phyloP scores from a whole-genome alignment of 2,797 vertebrate genomes.

The Onychomys arenicola region DNA sequence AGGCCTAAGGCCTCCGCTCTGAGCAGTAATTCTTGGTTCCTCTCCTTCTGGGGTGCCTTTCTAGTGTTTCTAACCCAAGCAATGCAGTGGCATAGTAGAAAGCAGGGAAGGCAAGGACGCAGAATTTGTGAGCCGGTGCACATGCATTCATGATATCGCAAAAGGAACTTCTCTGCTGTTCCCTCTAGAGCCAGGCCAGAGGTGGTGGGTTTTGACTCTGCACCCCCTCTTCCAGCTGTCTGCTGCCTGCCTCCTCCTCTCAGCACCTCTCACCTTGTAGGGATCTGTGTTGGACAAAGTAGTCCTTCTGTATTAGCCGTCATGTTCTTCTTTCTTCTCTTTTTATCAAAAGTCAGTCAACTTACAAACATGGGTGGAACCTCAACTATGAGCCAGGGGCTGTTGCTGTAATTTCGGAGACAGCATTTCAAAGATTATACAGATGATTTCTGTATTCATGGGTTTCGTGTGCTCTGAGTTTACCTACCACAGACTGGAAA shows the following conservation, averaged over 20 bases:
- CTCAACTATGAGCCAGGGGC: not conserved
- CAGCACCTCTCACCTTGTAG: not conserved
- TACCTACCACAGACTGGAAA: not conserved
- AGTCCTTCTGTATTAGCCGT: not conserved
- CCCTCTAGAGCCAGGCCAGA: not conserved
- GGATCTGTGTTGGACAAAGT: not conserved
- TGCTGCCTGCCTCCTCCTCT: not conserved
- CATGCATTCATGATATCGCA: accelerated
- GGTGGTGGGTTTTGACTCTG: not conserved
- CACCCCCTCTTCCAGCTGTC: accelerated
- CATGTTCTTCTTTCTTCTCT: not conserved
- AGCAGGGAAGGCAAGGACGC: not conserved
- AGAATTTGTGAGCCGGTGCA: not conserved
- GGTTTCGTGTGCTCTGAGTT: not conserved
- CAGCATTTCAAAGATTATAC: not conserved
- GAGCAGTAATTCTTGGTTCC: not conserved
- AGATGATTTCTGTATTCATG: not conserved
- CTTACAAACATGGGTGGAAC: not conserved
- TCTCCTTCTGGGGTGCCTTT: not conserved
- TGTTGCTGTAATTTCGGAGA: not conserved
- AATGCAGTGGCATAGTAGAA: not conserved
- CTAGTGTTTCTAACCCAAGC: not conserved
- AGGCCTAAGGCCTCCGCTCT: not conserved
- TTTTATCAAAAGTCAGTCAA: not conserved
- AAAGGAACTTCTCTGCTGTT: not conserved